Conservation (phyloP, 2,888 invertebrate species). For the Luperina nickerlii region DNA sequence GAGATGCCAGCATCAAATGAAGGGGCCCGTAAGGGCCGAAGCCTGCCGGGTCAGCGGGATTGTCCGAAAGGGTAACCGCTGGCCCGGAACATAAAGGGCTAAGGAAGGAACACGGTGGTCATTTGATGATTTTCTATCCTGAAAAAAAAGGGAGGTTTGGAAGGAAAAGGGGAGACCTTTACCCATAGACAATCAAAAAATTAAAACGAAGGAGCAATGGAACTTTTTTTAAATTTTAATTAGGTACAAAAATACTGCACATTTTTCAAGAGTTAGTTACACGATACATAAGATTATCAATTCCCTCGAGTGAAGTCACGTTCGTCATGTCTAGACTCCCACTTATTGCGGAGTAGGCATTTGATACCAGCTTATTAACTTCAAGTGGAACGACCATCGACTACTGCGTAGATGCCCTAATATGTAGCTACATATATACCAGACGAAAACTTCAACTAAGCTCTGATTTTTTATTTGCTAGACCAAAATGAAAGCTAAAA, state of each 20-base stretch:
- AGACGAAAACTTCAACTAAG: background rate
- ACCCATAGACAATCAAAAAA: too few relatives aligned
- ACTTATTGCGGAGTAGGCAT: conserved; percentile 45
- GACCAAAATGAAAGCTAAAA: background rate
- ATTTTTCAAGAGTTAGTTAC: conserved; percentile 12
- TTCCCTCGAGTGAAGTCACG: conserved; percentile 39
- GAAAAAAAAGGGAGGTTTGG: too few relatives aligned
- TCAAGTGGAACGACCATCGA: conserved; percentile 13
- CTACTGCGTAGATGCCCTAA: background rate
- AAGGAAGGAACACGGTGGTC: too few relatives aligned
- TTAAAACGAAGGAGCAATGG: background rate
- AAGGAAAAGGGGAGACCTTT: too few relatives aligned
- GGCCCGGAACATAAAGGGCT: too few relatives aligned
- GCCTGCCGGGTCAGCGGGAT: too few relatives aligned
- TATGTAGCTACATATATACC: background rate
- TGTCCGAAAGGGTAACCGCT: too few relatives aligned
- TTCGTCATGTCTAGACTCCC: conserved; percentile 51
- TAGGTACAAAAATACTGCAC: conserved; percentile 1
- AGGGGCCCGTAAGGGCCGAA: too few relatives aligned
- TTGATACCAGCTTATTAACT: conserved; percentile 50
- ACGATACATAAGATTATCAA: conserved; percentile 16
- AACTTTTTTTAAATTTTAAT: conserved; percentile 2
- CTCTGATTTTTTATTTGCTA: background rate
- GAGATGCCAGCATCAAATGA: too few relatives aligned
- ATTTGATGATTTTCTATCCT: too few relatives aligned